Evolutionary conservation across 2,797 vertebrate species (phyloP).

Genomic region (Brachymystax lenok): DNA sequence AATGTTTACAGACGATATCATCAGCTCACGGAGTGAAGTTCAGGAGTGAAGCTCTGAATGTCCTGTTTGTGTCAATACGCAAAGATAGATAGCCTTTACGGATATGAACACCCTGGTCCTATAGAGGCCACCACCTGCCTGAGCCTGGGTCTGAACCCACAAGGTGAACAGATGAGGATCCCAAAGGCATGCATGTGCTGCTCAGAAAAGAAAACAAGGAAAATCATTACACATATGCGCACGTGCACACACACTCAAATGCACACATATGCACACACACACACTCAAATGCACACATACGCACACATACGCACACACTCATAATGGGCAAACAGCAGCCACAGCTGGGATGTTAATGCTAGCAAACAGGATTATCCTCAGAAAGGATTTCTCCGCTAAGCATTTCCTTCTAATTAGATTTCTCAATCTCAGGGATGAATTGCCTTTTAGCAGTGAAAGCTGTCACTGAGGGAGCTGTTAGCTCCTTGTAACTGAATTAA

Average conservation of each 20-base stretch:
- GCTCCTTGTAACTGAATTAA: conserved; percentile 98
- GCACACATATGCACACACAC: conserved; percentile 53
- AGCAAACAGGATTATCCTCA: conserved; percentile 98
- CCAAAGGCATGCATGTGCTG: conserved; percentile 48
- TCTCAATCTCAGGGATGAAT: conserved; percentile 92
- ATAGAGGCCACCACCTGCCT: conserved; percentile 31
- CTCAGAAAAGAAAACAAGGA: too few species aligned
- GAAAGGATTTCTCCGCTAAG: conserved; percentile 93
- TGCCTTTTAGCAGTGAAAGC: conserved; percentile 95
- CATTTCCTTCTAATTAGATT: conserved; percentile 98
- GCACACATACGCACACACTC: conserved; percentile 68
- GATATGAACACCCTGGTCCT: conserved; percentile 12
- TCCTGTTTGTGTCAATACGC: conserved; percentile 13
- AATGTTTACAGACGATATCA: not conserved
- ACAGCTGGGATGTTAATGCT: conserved; percentile 97
- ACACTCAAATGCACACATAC: conserved; percentile 35
- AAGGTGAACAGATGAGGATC: conserved; percentile 48
- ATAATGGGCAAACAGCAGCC: conserved; percentile 92
- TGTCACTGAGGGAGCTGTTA: conserved; percentile 95
- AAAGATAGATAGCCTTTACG: not conserved
- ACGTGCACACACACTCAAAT: too few species aligned
- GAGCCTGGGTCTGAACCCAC: conserved; percentile 25
- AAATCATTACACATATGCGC: too few species aligned
- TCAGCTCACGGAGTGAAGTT: not conserved
- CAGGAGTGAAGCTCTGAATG: not conserved